Percentiles rank a stretch among this genome's conserved stretches.
phyloP scores from a whole-genome alignment of 2,797 vertebrate species.

The Labroides dimidiatus region DNA sequence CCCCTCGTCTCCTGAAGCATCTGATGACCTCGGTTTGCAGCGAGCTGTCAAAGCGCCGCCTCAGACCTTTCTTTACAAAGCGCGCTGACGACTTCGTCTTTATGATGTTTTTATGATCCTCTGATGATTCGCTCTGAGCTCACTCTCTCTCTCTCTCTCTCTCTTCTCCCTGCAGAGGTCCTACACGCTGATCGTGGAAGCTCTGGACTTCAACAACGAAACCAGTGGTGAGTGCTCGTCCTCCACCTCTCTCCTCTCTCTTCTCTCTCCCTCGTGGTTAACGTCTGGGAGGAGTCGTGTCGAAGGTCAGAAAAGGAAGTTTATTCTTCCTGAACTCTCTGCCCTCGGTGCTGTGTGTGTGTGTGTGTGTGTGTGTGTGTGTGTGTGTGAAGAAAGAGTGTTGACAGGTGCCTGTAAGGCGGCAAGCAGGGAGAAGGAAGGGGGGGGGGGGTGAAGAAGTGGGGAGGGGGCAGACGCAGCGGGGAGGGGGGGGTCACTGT shows the following conservation, averaged over 20 bases:
- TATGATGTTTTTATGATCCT: not conserved
- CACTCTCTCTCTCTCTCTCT: conserved; percentile 63
- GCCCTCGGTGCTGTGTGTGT: conserved; percentile 66
- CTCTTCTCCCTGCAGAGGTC: conserved; percentile 90
- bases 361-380: conserved; percentile 63
- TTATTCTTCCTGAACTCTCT: conserved; percentile 70
- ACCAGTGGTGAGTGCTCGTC: conserved; percentile 83
- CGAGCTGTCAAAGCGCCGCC: too few relatives aligned
- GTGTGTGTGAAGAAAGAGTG: conserved; percentile 65
- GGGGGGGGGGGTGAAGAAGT: conserved; percentile 25
- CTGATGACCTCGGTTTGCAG: not conserved
- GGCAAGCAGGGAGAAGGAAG: conserved; percentile 54
- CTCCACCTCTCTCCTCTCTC: conserved; percentile 28
- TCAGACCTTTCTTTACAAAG: too few relatives aligned
- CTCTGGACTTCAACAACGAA: conserved; percentile 95
- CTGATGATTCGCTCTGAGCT: conserved; percentile 33
- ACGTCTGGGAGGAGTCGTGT: conserved; percentile 55
- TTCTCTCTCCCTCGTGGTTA: conserved; percentile 31
- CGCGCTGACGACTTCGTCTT: too few relatives aligned
- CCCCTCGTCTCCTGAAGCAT: not conserved
- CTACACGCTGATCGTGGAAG: conserved; percentile 96
- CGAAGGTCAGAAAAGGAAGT: conserved; percentile 77
- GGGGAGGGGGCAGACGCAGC: conserved; percentile 2
- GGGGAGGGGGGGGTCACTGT: too few relatives aligned
- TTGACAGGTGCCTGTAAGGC: conserved; percentile 80